Percentiles rank a stretch among this genome's conserved stretches.
Conservation (phyloP, 2,888 invertebrate genomes). For the Eilema sororculum region DNA sequence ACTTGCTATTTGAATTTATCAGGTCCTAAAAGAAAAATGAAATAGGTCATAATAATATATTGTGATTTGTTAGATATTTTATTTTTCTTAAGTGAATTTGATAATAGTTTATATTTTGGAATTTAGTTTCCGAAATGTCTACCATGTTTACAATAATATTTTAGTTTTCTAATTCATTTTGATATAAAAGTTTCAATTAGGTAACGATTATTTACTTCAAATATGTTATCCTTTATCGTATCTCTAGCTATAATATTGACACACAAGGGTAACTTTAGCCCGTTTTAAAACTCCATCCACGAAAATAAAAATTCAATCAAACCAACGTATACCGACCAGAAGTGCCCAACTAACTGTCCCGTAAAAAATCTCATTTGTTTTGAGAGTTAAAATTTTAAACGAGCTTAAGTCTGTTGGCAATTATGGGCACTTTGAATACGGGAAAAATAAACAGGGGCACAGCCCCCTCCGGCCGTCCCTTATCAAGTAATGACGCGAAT, state of each 20-base stretch:
- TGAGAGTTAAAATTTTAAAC: constrained; percentile 62
- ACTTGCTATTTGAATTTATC: too few relatives aligned
- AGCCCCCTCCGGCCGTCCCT: constrained; percentile 61
- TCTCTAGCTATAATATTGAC: not conserved
- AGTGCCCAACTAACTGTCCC: constrained; percentile 36
- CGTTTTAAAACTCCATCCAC: constrained; percentile 11
- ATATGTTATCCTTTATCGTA: not conserved
- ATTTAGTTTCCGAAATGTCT: too few relatives aligned
- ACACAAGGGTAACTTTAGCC: not conserved
- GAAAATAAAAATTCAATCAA: constrained; percentile 22
- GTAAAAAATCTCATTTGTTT: constrained; percentile 52
- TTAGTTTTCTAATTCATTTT: not conserved
- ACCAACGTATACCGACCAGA: constrained; percentile 23
- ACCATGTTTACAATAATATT: too few relatives aligned
- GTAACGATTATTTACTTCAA: not conserved
- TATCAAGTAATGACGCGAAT: constrained; percentile 77
- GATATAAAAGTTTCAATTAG: too few relatives aligned
- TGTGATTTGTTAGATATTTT: too few relatives aligned
- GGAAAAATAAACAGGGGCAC: constrained; percentile 68
- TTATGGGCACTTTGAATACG: constrained; percentile 68
- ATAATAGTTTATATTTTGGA: too few relatives aligned
- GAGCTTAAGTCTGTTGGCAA: constrained; percentile 70
- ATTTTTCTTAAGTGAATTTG: too few relatives aligned
- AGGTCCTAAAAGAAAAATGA: not conserved
- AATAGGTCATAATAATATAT: too few relatives aligned